Evolutionary conservation across 2,888 invertebrate species (phyloP), one percentile per base, ranked within the genome.

Genomic region (Seira ritae): DNA sequence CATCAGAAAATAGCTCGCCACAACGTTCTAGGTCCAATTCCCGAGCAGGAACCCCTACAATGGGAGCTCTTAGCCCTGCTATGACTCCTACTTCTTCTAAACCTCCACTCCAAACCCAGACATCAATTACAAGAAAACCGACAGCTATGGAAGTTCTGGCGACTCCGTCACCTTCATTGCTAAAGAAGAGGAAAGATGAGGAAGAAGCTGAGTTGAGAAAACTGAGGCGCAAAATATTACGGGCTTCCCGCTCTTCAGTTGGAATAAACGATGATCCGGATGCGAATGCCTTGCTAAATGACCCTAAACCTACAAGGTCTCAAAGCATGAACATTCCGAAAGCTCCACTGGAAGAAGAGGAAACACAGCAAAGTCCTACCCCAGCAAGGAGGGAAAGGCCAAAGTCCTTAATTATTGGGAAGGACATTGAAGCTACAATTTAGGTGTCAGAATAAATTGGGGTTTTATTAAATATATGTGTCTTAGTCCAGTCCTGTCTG

Each of bases 131-230:
- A 31, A 71, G 62, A 42, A 23, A 69, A 23, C 80, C 68, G n/a
- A 85, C 85, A n/a, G 85, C 85, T 69, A 85, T 85, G 74, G 80
- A 85, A 75, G 50, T 85, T 15, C 50, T 85, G 17, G 83, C 85
- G 0, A 80, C 74, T 1, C 83, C 84, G 31, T 20, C 73, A 0
- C 67, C 78, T 6, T 72, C 72, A 2, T 46, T 77, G 72, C 10
- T 77, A 4, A 17, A 15, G 1, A 20, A 31, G 19, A 12, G 23
- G 3, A 83, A 69, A 37, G 70, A 31, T 15, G 73, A 73, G 17
- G 77, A 85, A 10, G 62, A 67, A 15, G 77, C 72, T 37, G 80
- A 82, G 1, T 65, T 86, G 31, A 65, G 73, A 15, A 84, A 75
- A 62, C 24, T 88, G 17, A 74, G 86, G 12, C 37, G 85, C 1